Evolutionary conservation across 2,113 vertebrate species (phyloP).

Genomic region (Tragulus kanchil): DNA sequence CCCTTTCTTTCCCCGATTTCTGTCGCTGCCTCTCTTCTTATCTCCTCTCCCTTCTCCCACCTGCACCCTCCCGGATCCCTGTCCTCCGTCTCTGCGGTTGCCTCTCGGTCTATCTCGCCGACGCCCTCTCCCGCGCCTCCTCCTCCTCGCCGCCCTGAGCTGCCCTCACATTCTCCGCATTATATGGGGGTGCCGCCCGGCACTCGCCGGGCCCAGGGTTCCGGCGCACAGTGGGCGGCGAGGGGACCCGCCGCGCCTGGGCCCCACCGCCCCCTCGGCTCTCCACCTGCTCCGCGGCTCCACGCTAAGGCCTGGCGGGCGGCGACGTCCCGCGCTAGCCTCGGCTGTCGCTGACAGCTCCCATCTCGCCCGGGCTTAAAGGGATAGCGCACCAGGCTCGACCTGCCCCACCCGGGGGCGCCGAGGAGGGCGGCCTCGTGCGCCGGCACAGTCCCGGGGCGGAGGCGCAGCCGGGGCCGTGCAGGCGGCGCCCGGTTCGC

Average conservation of each 20-base stretch:
- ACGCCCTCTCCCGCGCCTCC: neutral
- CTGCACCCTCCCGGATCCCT: neutral
- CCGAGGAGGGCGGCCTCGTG: neutral
- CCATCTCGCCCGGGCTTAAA: slow-evolving; percentile 70
- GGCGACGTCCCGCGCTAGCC: slow-evolving; percentile 59
- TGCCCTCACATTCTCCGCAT: slow-evolving; percentile 69
- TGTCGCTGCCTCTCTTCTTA: neutral
- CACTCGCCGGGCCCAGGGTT: neutral
- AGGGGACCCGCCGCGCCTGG: neutral
- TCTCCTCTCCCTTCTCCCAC: neutral
- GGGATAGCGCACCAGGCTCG: slow-evolving; percentile 64
- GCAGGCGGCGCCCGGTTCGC: neutral
- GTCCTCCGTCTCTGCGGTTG: neutral
- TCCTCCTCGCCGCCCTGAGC: neutral
- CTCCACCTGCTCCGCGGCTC: neutral
- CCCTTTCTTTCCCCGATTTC: neutral
- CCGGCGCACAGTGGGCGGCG: slow-evolving; percentile 1
- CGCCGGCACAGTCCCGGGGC: neutral
- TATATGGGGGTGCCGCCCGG: slow-evolving; percentile 23
- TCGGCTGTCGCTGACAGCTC: neutral
- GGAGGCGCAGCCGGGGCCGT: neutral
- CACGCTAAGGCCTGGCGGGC: neutral
- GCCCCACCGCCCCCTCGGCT: neutral
- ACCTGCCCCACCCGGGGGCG: slow-evolving; percentile 44
- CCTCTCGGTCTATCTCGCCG: neutral